Percentiles rank a stretch among this genome's conserved stretches.
These are phyloP conservation scores for Platypus cylindrus DNA, from an alignment of 2,888 invertebrate species.

Conservation along the genomic window DNA sequence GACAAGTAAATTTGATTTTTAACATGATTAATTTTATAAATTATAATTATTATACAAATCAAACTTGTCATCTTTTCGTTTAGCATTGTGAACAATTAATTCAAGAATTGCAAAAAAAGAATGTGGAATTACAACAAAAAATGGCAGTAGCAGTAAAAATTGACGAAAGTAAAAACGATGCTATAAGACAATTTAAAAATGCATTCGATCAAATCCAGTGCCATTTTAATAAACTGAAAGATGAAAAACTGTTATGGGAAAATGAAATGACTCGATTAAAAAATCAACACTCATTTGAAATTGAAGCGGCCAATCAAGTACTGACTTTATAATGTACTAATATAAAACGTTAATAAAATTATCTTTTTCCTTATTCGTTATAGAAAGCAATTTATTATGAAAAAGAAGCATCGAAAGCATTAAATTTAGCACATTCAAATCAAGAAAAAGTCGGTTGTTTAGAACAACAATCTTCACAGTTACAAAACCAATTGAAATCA, in stretches of 20 bases:
- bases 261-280: conserved; percentile 23
- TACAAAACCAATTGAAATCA: conserved; percentile 35
- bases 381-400: conserved; percentile 49
- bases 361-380: no score
- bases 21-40: conserved; percentile 4
- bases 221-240: conserved; percentile 27
- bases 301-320: conserved; percentile 28
- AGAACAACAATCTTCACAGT: conserved; percentile 38
- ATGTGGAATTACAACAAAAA: conserved; percentile 66
- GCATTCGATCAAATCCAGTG: conserved; percentile 43
- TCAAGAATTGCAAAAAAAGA: conserved; percentile 56
- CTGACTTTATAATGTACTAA: no score
- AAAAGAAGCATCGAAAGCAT: conserved; percentile 57
- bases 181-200: conserved; percentile 51
- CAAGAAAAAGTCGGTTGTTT: conserved; percentile 50
- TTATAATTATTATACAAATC: conserved; percentile 1
- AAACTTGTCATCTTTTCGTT: conserved; percentile 11
- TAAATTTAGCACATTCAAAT: conserved; percentile 54
- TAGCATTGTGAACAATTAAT: conserved; percentile 69
- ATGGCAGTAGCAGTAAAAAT: conserved; percentile 66
- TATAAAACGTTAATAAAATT: neutral
- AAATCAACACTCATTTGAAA: conserved; percentile 20
- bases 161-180: conserved; percentile 60
- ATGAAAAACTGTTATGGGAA: conserved; percentile 28
- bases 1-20: conserved; percentile 49